Evolutionary conservation across 2,113 vertebrate genomes (phyloP).

Genomic region (Catagonus wagneri): DNA sequence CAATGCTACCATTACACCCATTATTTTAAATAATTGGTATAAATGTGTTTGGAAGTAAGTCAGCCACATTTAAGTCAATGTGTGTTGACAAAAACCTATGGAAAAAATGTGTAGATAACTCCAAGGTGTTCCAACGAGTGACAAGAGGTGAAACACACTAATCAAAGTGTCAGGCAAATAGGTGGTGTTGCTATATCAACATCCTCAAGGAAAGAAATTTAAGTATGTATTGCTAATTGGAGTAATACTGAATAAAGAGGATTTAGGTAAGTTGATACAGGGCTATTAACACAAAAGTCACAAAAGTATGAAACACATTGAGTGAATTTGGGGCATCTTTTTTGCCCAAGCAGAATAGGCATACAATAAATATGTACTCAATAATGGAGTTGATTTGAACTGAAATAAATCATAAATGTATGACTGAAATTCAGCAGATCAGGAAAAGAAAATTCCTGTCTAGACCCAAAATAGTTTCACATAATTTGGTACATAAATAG

Average conservation of each 20-base stretch:
- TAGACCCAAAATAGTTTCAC: slow-evolving; percentile 51
- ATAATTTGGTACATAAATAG: slow-evolving; percentile 40
- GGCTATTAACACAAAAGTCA: not conserved
- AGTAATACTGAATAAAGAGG: not conserved
- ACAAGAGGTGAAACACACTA: not conserved
- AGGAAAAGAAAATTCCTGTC: slow-evolving; percentile 57
- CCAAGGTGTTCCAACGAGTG: not conserved
- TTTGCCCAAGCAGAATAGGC: slow-evolving; percentile 16
- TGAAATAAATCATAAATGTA: slow-evolving; percentile 41
- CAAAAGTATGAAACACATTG: not conserved
- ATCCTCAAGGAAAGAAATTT: not conserved
- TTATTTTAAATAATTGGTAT: not conserved
- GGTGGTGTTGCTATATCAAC: not conserved
- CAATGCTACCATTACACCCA: not conserved
- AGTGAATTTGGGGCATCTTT: not conserved
- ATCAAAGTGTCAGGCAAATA: not conserved
- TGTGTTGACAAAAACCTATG: not conserved
- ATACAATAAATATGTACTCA: slow-evolving; percentile 11
- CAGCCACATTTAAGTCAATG: not conserved
- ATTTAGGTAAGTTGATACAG: not conserved
- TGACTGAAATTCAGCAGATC: slow-evolving; percentile 24
- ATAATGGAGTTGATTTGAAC: slow-evolving; percentile 12
- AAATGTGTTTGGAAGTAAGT: not conserved
- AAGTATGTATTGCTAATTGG: not conserved
- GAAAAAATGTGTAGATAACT: not conserved